Conservation (phyloP, 2,113 vertebrate species). For the Kryptolebias marmoratus region DNA sequence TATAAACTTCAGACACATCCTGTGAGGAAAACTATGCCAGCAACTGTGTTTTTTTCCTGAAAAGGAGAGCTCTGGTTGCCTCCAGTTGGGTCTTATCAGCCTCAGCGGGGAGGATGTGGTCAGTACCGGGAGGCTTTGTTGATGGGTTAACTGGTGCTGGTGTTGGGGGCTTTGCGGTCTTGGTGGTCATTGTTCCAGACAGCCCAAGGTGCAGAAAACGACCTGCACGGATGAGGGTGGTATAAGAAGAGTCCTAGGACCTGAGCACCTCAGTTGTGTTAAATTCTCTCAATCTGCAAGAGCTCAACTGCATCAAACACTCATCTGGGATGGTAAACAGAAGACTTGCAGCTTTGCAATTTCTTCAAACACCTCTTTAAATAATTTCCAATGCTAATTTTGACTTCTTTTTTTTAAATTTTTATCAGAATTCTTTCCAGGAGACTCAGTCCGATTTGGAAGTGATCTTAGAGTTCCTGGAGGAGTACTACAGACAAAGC, state of each 20-base stretch:
- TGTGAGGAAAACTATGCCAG: conserved; percentile 73
- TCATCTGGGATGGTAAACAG: conserved; percentile 63
- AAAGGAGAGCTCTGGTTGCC: conserved; percentile 45
- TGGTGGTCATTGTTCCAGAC: conserved; percentile 73
- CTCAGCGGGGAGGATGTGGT: conserved; percentile 82
- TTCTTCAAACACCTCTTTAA: neutral
- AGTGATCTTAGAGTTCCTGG: conserved; percentile 82
- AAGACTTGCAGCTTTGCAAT: neutral
- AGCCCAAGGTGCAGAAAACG: conserved; percentile 40
- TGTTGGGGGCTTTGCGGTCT: conserved; percentile 61
- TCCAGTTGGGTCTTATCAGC: conserved; percentile 76
- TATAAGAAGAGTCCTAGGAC: conserved; percentile 61
- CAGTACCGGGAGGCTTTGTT: conserved; percentile 69
- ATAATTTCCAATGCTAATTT: neutral
- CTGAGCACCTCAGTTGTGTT: conserved; percentile 32
- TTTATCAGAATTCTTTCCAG: conserved; percentile 55
- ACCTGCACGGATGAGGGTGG: conserved; percentile 31
- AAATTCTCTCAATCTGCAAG: conserved; percentile 31
- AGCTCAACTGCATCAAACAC: conserved; percentile 21
- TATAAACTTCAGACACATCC: conserved; percentile 67
- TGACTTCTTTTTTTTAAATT: conserved; percentile 6
- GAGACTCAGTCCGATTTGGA: conserved; percentile 79
- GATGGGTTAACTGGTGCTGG: conserved; percentile 60
- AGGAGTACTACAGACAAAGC: conserved; percentile 79
- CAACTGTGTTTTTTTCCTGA: conserved; percentile 76